These are phyloP conservation scores for Luperina testacea DNA, from an alignment of 2,888 invertebrate species.

Conservation along the genomic window DNA sequence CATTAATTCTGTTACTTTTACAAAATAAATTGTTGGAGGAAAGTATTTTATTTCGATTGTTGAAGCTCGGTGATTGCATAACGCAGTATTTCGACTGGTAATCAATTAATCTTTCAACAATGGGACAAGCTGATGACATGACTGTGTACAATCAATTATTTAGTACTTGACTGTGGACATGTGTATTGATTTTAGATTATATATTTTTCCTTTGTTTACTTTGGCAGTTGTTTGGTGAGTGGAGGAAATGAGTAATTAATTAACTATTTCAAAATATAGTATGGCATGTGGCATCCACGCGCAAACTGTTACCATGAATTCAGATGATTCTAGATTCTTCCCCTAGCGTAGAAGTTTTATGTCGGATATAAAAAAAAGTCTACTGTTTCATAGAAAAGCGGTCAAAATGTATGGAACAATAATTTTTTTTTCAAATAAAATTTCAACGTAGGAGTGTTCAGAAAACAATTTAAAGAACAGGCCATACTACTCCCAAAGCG, in stretches of 20 bases:
- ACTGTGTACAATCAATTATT: conserved; percentile 49
- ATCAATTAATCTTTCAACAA: conserved; percentile 65
- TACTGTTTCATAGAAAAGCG: too few species aligned
- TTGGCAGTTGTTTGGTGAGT: background rate
- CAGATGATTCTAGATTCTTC: too few species aligned
- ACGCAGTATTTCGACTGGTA: conserved; percentile 50
- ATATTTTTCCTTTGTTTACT: conserved; percentile 17
- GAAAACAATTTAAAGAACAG: too few species aligned
- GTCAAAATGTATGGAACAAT: too few species aligned
- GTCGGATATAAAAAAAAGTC: too few species aligned
- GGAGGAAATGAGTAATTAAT: background rate
- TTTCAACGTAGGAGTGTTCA: too few species aligned
- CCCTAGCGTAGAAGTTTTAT: too few species aligned
- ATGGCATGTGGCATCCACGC: too few species aligned
- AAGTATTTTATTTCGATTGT: conserved; percentile 58
- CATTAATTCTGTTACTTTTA: conserved; percentile 52
- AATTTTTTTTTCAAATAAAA: too few species aligned
- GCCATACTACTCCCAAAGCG: too few species aligned
- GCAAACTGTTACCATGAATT: too few species aligned
- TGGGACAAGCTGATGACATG: conserved; percentile 47
- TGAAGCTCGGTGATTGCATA: conserved; percentile 52
- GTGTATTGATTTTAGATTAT: conserved; percentile 19
- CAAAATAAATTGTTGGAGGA: conserved; percentile 52
- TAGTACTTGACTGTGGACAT: conserved; percentile 14
- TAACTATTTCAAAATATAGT: too few species aligned